Percentiles rank a stretch among this genome's conserved stretches.
Conservation (phyloP, 2,888 invertebrate genomes). For the Aquatica leii region DNA sequence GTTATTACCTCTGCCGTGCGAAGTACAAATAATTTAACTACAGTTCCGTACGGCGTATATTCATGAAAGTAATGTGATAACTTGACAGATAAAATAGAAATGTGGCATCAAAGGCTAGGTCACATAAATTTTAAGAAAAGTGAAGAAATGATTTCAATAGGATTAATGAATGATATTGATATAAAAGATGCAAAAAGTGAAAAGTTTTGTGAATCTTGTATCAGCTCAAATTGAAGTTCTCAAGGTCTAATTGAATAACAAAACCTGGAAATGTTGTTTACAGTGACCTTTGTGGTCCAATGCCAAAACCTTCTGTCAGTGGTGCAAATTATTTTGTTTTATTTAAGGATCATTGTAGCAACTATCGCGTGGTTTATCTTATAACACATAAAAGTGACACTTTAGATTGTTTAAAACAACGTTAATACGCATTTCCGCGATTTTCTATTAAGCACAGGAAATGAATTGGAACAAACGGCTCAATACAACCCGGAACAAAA, state of each 20-base stretch:
- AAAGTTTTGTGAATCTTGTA: constrained; percentile 41
- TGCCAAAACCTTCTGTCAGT: constrained; percentile 36
- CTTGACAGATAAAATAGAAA: constrained; percentile 25
- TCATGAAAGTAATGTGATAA: constrained; percentile 26
- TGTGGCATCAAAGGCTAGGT: constrained; percentile 45
- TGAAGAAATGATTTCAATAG: constrained; percentile 34
- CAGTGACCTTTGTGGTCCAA: too few species aligned
- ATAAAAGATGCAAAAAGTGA: constrained; percentile 29
- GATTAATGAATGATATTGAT: constrained; percentile 30
- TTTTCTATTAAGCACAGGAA: too few species aligned
- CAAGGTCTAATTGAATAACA: too few species aligned
- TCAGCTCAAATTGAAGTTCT: too few species aligned
- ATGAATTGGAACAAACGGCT: too few species aligned
- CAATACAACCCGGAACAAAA: too few species aligned
- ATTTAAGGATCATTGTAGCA: constrained; percentile 38
- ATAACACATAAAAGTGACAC: constrained; percentile 36
- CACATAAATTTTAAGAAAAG: constrained; percentile 43
- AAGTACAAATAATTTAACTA: constrained; percentile 40
- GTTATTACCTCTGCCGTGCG: constrained; percentile 33
- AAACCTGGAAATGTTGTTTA: constrained; percentile 40
- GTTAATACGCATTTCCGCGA: too few species aligned
- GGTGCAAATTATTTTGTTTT: too few species aligned
- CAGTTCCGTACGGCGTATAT: constrained; percentile 31
- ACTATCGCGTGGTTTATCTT: constrained; percentile 33
- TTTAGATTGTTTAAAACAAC: too few species aligned